phyloP scores from a whole-genome alignment of 2,797 vertebrate genomes.

The Balearica regulorum region DNA sequence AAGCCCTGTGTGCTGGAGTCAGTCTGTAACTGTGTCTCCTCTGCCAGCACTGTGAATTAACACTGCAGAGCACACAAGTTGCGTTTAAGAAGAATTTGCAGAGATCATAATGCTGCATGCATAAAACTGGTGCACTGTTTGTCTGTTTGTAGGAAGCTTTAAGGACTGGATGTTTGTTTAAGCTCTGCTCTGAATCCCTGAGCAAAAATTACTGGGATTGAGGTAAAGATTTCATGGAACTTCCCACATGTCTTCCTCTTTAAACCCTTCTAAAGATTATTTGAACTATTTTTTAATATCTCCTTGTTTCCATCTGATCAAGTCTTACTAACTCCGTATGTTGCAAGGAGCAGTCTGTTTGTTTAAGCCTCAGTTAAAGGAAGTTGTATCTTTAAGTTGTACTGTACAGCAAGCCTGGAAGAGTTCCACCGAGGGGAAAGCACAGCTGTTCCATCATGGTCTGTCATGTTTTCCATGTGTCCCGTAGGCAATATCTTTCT shows the following conservation, averaged over 20 bases:
- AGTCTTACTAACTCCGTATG: constrained; percentile 4
- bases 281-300: constrained; percentile 18
- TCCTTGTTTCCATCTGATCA: constrained; percentile 14
- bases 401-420: not conserved
- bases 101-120: not conserved
- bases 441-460: constrained; percentile 54
- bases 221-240: not conserved
- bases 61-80: not conserved
- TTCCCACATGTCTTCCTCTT: not conserved
- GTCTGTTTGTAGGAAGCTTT: not conserved
- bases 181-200: not conserved
- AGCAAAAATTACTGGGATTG: constrained; percentile 11
- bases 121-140: not conserved
- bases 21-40: not conserved
- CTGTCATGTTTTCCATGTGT: constrained; percentile 19
- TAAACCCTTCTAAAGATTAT: constrained; percentile 21
- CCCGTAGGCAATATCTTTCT: constrained; percentile 41
- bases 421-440: constrained; percentile 9
- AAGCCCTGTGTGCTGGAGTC: not conserved
- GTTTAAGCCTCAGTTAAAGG: constrained; percentile 51
- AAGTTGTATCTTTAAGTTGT: constrained; percentile 52
- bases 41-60: not conserved
- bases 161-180: constrained; percentile 43
- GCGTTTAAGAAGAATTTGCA: not conserved
- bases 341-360: not conserved